Percentiles rank a stretch among this genome's conserved stretches.
These are phyloP conservation scores for Anarrhichthys ocellatus DNA, from an alignment of 2,113 vertebrate genomes.

Conservation along the genomic window DNA sequence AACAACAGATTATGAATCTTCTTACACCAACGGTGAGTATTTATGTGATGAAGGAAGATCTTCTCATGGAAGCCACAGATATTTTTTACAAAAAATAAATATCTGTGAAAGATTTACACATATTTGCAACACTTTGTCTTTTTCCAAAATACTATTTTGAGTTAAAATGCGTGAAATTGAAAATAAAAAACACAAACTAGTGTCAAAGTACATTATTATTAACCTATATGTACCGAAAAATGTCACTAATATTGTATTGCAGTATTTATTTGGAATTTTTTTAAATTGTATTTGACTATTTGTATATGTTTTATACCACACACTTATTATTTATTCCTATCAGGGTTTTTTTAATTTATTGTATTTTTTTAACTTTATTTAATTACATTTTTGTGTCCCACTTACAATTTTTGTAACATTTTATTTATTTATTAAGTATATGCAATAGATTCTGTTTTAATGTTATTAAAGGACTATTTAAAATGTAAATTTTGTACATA, in stretches of 20 bases:
- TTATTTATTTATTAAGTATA: neutral
- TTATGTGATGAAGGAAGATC: neutral
- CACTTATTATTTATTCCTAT: neutral
- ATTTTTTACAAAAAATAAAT: neutral
- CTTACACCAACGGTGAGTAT: neutral
- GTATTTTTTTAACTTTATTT: neutral
- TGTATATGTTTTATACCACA: too few species aligned
- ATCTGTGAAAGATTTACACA: neutral
- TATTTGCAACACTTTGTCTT: neutral
- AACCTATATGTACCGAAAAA: too few species aligned
- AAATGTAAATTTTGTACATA: neutral
- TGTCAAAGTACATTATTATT: neutral
- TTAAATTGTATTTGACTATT: too few species aligned
- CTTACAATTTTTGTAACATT: neutral
- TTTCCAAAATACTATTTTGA: too few species aligned
- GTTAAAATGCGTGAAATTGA: neutral
- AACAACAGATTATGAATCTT: neutral
- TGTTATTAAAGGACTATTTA: neutral
- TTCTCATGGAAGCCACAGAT: neutral
- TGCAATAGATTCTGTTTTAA: neutral
- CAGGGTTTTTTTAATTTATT: too few species aligned
- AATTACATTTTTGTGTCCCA: neutral
- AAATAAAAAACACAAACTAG: too few species aligned
- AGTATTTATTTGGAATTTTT: too few species aligned
- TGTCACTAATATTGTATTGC: too few species aligned